Evolutionary conservation across 1,140 invertebrate species (phyloP).

Genomic region (Chrysopa pallens): DNA sequence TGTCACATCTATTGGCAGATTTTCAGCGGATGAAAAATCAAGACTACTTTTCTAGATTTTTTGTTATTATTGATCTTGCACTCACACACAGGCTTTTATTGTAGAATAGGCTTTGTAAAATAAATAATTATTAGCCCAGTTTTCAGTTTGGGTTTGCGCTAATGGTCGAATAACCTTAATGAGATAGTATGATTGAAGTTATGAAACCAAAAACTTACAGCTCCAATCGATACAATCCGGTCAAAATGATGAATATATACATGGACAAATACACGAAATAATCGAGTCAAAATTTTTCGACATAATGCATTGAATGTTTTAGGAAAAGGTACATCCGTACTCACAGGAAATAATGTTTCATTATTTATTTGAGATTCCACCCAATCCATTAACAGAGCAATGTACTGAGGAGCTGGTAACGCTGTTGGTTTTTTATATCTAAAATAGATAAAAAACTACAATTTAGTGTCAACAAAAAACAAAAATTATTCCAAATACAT

Average conservation of each 20-base stretch:
- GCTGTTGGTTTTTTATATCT: constrained; percentile 76
- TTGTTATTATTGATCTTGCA: too few relatives aligned
- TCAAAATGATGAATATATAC: constrained; percentile 97
- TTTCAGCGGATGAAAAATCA: too few relatives aligned
- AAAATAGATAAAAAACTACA: not conserved
- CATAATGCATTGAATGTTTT: constrained; percentile 63
- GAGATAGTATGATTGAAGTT: not conserved
- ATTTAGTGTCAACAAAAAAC: not conserved
- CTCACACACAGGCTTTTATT: too few relatives aligned
- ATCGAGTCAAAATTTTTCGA: constrained; percentile 75
- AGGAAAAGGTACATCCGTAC: constrained; percentile 73
- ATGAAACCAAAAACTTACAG: constrained; percentile 38
- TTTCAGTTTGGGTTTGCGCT: not conserved
- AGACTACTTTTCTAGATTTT: too few relatives aligned
- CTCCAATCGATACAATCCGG: constrained; percentile 69
- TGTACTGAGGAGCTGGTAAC: constrained; percentile 75
- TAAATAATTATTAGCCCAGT: too few relatives aligned
- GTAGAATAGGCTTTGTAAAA: too few relatives aligned
- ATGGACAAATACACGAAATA: constrained; percentile 91
- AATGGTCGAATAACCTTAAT: constrained; percentile 1
- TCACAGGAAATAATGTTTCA: constrained; percentile 33
- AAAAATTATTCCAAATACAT: too few relatives aligned
- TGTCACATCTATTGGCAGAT: too few relatives aligned
- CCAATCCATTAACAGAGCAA: constrained; percentile 85
- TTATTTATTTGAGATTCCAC: constrained; percentile 87